These are phyloP conservation scores for Nanorana parkeri DNA, from an alignment of 2,113 vertebrate genomes.

Conservation along the genomic window DNA sequence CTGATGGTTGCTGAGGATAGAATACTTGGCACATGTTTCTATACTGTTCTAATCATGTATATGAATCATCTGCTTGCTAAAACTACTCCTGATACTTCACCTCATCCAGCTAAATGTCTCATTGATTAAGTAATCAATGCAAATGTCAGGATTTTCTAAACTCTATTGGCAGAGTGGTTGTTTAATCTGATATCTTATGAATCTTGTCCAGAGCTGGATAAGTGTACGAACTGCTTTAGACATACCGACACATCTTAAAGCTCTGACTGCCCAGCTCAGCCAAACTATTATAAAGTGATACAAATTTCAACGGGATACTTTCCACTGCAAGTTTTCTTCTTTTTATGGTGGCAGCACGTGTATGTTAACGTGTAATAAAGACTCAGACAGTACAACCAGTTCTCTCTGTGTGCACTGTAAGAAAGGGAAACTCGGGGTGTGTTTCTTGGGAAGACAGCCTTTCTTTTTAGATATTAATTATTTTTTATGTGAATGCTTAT, in stretches of 20 bases:
- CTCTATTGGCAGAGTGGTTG: neutral
- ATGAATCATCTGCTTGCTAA: no score
- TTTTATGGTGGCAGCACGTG: constrained; percentile 7
- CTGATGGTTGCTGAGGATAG: no score
- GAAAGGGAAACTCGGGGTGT: neutral
- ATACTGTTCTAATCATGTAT: no score
- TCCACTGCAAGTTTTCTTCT: neutral
- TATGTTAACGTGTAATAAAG: constrained; percentile 32
- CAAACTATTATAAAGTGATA: constrained; percentile 33
- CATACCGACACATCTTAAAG: constrained; percentile 24
- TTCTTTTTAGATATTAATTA: no score
- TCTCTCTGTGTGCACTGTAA: neutral
- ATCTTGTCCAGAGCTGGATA: neutral
- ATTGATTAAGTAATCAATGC: neutral
- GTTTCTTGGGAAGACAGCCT: no score
- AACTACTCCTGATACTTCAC: neutral
- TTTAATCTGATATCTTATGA: constrained; percentile 19
- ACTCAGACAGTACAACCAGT: constrained; percentile 9
- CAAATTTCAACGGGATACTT: constrained; percentile 28
- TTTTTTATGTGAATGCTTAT: no score
- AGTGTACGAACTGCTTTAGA: constrained; percentile 26
- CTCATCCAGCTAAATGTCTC: constrained; percentile 1
- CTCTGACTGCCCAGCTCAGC: neutral
- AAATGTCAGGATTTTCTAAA: constrained; percentile 23
- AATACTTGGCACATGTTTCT: no score